Evolutionary conservation across 2,888 invertebrate genomes (phyloP).

Genomic region (Apantesis nais): DNA sequence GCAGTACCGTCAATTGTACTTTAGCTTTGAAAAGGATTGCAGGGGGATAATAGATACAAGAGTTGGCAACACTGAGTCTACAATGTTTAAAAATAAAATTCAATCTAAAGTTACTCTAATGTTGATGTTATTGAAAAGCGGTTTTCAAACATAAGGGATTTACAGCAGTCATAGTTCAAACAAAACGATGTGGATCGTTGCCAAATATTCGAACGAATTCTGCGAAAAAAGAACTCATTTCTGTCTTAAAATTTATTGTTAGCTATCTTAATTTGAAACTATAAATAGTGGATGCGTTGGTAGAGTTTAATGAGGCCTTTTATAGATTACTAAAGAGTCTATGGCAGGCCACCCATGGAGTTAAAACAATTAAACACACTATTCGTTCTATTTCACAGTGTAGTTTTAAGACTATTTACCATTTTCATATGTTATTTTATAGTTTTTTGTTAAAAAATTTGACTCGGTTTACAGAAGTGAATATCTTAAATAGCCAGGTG

Average conservation of each 20-base stretch:
- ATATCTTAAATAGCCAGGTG: background rate
- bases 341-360: constrained; percentile 40
- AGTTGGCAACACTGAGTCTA: background rate
- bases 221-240: constrained; percentile 45
- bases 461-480: background rate
- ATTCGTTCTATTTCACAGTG: constrained; percentile 22
- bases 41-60: background rate
- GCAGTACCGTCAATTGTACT: background rate
- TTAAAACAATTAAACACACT: constrained; percentile 19
- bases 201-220: constrained; percentile 49
- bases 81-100: constrained; percentile 19
- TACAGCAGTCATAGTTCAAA: constrained; percentile 45
- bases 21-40: background rate
- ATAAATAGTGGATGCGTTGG: constrained; percentile 46
- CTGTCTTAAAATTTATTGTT: constrained; percentile 44
- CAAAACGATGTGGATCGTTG: constrained; percentile 47
- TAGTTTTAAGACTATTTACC: constrained; percentile 7
- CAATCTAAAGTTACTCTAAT: constrained; percentile 19
- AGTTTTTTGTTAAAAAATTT: background rate
- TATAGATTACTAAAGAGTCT: constrained; percentile 37
- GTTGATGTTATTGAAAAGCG: constrained; percentile 24
- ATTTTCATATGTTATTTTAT: background rate
- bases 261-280: constrained; percentile 46
- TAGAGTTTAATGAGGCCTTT: constrained; percentile 48
- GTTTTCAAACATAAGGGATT: constrained; percentile 34